phyloP scores from a whole-genome alignment of 1,140 invertebrate genomes.

The Drosophila kepulauana region DNA sequence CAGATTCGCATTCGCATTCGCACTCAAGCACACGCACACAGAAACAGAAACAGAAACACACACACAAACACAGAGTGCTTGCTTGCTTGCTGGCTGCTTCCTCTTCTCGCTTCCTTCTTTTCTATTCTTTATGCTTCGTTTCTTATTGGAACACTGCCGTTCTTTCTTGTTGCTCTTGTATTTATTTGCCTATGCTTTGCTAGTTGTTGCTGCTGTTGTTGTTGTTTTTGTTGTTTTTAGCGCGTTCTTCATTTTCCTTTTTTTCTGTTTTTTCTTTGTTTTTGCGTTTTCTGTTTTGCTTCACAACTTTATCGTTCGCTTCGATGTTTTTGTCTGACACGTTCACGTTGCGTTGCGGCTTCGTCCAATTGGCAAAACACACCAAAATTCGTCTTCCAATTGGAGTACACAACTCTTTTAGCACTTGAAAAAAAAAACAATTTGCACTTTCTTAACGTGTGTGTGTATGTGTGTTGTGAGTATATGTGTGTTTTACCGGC shows the following conservation, averaged over 20 bases:
- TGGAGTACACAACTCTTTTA: constrained; percentile 25
- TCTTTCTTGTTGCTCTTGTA: constrained; percentile 24
- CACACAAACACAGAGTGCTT: constrained; percentile 5
- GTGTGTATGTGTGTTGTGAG: constrained; percentile 10
- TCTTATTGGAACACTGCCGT: constrained; percentile 37
- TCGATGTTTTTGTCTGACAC: constrained; percentile 20
- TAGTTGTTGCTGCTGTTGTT: constrained; percentile 8
- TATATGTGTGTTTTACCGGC: constrained; percentile 11
- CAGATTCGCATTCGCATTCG: constrained; percentile 26
- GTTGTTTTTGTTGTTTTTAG: constrained; percentile 35
- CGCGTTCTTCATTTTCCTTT: constrained; percentile 22
- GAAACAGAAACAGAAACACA: constrained; percentile 1
- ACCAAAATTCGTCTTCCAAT: constrained; percentile 18
- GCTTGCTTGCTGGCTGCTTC: background rate
- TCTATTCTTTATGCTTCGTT: background rate
- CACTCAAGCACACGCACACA: constrained; percentile 17
- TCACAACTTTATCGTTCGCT: constrained; percentile 33
- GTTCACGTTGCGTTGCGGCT: constrained; percentile 13
- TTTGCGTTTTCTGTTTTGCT: constrained; percentile 33
- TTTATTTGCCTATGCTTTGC: constrained; percentile 14
- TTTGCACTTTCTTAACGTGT: constrained; percentile 37
- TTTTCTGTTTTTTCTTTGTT: constrained; percentile 11
- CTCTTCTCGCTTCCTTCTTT: constrained; percentile 1
- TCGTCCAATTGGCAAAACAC: constrained; percentile 31
- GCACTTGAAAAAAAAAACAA: constrained; percentile 61